These are phyloP conservation scores for Formica selysi DNA, from an alignment of 1,140 invertebrate species.

Conservation along the genomic window DNA sequence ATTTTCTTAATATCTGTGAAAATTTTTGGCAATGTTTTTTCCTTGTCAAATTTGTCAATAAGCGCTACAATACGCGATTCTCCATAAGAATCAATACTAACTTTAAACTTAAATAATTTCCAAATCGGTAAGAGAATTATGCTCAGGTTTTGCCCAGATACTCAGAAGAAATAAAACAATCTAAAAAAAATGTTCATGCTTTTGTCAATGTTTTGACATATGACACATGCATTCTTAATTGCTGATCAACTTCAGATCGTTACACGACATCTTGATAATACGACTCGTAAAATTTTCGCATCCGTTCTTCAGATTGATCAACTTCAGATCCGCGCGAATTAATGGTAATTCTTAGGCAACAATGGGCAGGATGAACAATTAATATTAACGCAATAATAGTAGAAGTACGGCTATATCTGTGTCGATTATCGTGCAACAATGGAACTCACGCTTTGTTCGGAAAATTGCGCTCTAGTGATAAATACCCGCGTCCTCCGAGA, in stretches of 20 bases:
- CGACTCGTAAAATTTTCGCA: neutral
- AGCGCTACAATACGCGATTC: too few relatives aligned
- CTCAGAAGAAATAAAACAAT: too few relatives aligned
- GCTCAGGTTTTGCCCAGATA: too few relatives aligned
- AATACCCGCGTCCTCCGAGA: conserved; percentile 6
- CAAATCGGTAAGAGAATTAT: too few relatives aligned
- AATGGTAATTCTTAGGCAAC: neutral
- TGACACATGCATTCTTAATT: too few relatives aligned
- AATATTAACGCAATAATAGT: conserved; percentile 31
- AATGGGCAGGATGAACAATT: conserved; percentile 20
- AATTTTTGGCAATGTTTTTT: too few relatives aligned
- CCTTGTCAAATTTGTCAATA: too few relatives aligned
- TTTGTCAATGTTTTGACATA: too few relatives aligned
- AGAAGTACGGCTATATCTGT: conserved; percentile 12
- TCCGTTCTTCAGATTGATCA: neutral
- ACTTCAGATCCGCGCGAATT: neutral
- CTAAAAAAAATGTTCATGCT: too few relatives aligned
- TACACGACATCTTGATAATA: neutral
- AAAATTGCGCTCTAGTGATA: conserved; percentile 45
- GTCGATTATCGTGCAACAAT: conserved; percentile 54
- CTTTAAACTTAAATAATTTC: too few relatives aligned
- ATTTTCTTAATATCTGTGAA: too few relatives aligned
- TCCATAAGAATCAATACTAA: too few relatives aligned
- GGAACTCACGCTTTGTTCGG: conserved; percentile 33
- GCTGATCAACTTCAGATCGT: neutral